Evolutionary conservation across 2,113 vertebrate genomes (phyloP), one percentile per base, ranked within the genome.

Genomic region (Aspidoscelis tigris): DNA sequence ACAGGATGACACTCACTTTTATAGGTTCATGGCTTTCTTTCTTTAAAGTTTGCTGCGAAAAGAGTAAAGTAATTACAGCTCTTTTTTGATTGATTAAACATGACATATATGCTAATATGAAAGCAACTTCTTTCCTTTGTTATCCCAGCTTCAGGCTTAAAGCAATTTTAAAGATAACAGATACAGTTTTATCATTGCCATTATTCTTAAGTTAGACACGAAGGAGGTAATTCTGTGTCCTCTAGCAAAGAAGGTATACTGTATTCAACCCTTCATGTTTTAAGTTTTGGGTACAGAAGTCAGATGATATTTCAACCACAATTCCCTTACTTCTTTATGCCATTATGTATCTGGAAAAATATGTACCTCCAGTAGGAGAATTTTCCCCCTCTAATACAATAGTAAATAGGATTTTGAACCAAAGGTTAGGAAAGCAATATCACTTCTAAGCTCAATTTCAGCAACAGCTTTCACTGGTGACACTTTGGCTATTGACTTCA

Each of bases 61-160:
- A 93, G 93, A 95, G 93, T 92, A 92, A 96, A 95, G 95, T 96
- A 96, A 96, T 96, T 96, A 95, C 94, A 96, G 92, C 95, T 91
- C 89, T 89, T 85, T 89, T 88, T 93, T 96, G 97, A 97, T 94
- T 95, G 96, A 98, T 98, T 95, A 96, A 97, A 97, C 96, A 96
- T 96, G 97, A 97, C 97, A 96, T 94, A 96, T 97, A 98, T 97
- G 97, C 94, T 97, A 98, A 98, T 98, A 96, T 86, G 86, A 94
- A 95, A 95, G 90, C 93, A 91, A 94, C 89, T 93, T 96, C 95
- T 95, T 90, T 94, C 92, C 92, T 95, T 93, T 94, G 93, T 95
- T 94, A 91, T 89, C 81, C 91, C 88, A 87, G 89, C n/a, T 70
- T 92, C 93, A 94, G 89, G 88, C 90, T 95, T 93, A 91, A 87